Evolutionary conservation across 2,797 vertebrate genomes (phyloP).

Genomic region (Orientallactaga sibirica): DNA sequence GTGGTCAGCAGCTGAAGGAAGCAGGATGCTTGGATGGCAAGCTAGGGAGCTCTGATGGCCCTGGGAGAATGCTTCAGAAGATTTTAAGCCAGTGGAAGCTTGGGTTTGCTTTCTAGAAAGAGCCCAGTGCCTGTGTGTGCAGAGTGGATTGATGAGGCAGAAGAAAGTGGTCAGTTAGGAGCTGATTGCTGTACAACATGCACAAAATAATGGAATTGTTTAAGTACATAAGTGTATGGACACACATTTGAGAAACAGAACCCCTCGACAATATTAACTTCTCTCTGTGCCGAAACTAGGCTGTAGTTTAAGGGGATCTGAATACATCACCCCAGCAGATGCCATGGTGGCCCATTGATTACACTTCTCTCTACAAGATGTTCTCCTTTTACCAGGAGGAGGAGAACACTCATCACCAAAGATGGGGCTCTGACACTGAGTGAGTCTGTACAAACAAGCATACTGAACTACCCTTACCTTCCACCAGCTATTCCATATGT

Average conservation of each 20-base stretch:
- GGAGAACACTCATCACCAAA: not conserved
- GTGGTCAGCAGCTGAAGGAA: not conserved
- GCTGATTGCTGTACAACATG: not conserved
- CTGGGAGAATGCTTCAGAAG: not conserved
- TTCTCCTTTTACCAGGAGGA: not conserved
- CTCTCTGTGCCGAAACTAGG: not conserved
- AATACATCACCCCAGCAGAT: not conserved
- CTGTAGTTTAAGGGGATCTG: not conserved
- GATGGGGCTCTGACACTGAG: not conserved
- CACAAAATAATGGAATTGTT: slow-evolving; percentile 17
- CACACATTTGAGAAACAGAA: not conserved
- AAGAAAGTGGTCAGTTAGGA: not conserved
- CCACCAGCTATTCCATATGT: not conserved
- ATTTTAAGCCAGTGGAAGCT: slow-evolving; percentile 4
- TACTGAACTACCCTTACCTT: not conserved
- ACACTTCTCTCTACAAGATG: not conserved
- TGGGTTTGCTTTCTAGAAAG: slow-evolving; percentile 39
- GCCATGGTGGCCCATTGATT: not conserved
- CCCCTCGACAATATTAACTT: slow-evolving; percentile 30
- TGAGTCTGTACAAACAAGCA: not conserved
- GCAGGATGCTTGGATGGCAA: not conserved
- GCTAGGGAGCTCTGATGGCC: not conserved
- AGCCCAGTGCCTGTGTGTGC: not conserved
- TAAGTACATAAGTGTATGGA: not conserved
- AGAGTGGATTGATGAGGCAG: not conserved